Evolutionary conservation across 2,888 invertebrate genomes (phyloP), one percentile per base, ranked within the genome.

Genomic region (Caprella mutica): DNA sequence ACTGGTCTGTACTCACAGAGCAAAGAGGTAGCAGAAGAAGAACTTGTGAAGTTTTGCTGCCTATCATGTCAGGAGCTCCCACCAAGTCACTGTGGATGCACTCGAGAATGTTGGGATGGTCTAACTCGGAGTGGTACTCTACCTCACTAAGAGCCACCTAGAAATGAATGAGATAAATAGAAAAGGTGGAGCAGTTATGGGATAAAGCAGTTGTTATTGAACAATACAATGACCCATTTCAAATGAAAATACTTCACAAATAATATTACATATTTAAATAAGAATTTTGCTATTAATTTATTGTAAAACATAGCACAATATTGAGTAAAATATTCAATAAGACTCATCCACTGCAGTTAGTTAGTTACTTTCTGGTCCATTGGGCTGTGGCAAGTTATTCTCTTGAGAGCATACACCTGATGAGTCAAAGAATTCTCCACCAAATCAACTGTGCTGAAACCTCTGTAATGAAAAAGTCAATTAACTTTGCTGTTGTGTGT

Each of bases 391-490:
- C 86, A 87, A n/a, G 79, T 78, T 58, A 88, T 85, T 68, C 84
- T 78, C 74, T 89, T 89, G 43, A 88, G 73, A 5, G 87, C 89
- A 74, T 80, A 86, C 65, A 78, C 75, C 65, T 80, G 81, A 67
- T 78, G 80, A 4, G 80, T 82, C 30, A 76, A 67, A 1, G 74
- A 70, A 69, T 85, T 83, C 72, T 86, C 84, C 0, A 84, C 81
- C 66, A 89, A 75, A 69, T 84, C 83, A 52, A 89, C 85, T 48
- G 81, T 79, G 69, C 87, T 87, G 71, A 88, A 89, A 9, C 87
- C 88, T 8, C 88, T 88, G 71, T 51, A 76, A 74, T 66, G 59
- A 59, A 63, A 60, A 66, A 26, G 30, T 57, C 44, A 40, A 42
- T 23, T n/a, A n/a, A n/a, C n/a, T n/a, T n/a, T n/a, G n/a, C n/a